These are phyloP conservation scores for Hirtodrosophila alboralis DNA, from an alignment of 2,888 invertebrate genomes.

Conservation along the genomic window DNA sequence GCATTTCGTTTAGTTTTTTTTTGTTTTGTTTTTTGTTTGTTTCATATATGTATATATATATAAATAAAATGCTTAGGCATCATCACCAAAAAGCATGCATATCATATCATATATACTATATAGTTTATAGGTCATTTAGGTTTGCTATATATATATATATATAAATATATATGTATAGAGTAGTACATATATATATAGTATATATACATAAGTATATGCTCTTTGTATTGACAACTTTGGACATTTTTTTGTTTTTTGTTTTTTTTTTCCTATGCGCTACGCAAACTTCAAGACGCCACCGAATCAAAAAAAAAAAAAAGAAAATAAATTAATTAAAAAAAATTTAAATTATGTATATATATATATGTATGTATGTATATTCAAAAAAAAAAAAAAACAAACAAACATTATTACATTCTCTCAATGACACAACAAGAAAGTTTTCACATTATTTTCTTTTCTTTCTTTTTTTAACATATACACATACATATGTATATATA, in stretches of 20 bases:
- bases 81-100: constrained; percentile 26
- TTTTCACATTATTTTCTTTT: too few relatives aligned
- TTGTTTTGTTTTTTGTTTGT: constrained; percentile 18
- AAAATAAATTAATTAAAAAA: too few relatives aligned
- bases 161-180: too few relatives aligned
- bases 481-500: constrained; percentile 26
- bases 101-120: constrained; percentile 24
- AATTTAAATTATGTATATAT: constrained; percentile 36
- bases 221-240: constrained; percentile 76
- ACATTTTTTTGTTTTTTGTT: too few relatives aligned
- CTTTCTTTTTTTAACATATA: constrained; percentile 36
- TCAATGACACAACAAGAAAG: constrained; percentile 62
- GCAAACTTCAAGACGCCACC: constrained; percentile 39
- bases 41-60: constrained; percentile 26
- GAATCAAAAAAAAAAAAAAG: too few relatives aligned
- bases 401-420: constrained; percentile 24
- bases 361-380: constrained; percentile 33
- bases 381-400: constrained; percentile 13
- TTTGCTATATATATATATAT: constrained; percentile 16
- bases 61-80: constrained; percentile 56
- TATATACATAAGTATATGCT: constrained; percentile 39
- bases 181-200: too few relatives aligned
- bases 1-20: constrained; percentile 4
- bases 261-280: constrained; percentile 44
- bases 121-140: constrained; percentile 22